phyloP scores from a whole-genome alignment of 2,113 vertebrate genomes.

The Nycticryphes semicollaris region DNA sequence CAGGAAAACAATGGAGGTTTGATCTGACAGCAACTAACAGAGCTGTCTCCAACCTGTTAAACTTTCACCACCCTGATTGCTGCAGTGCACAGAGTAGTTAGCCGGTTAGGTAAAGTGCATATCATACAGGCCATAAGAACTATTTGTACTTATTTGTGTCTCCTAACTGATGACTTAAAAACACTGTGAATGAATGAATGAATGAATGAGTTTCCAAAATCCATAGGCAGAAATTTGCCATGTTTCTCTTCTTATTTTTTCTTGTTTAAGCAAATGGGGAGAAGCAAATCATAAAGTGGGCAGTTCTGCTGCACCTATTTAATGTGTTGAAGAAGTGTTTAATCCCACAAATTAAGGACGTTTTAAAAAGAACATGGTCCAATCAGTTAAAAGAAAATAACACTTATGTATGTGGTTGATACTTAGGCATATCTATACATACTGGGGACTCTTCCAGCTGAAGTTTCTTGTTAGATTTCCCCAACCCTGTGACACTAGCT shows the following conservation, averaged over 20 bases:
- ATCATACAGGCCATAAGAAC: background rate
- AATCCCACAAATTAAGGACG: background rate
- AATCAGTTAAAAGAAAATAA: background rate
- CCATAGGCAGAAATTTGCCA: background rate
- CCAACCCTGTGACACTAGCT: background rate
- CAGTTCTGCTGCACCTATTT: background rate
- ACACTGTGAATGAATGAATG: background rate
- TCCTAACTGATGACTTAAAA: background rate
- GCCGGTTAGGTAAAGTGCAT: accelerated
- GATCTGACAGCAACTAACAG: background rate
- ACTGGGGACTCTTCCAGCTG: background rate
- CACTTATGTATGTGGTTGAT: background rate
- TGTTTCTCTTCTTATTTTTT: background rate
- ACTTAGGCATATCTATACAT: background rate
- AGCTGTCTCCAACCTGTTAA: background rate
- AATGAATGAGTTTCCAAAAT: background rate
- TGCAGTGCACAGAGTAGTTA: background rate
- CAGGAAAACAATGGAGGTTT: background rate
- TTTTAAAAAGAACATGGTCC: background rate
- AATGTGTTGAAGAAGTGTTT: background rate
- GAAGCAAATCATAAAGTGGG: background rate
- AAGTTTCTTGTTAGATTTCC: background rate
- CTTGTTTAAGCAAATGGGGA: background rate
- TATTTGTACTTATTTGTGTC: background rate
- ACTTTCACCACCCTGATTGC: background rate